Evolutionary conservation across 2,888 invertebrate species (phyloP), one percentile per base, ranked within the genome.

Genomic region (Coecobrya sp.): DNA sequence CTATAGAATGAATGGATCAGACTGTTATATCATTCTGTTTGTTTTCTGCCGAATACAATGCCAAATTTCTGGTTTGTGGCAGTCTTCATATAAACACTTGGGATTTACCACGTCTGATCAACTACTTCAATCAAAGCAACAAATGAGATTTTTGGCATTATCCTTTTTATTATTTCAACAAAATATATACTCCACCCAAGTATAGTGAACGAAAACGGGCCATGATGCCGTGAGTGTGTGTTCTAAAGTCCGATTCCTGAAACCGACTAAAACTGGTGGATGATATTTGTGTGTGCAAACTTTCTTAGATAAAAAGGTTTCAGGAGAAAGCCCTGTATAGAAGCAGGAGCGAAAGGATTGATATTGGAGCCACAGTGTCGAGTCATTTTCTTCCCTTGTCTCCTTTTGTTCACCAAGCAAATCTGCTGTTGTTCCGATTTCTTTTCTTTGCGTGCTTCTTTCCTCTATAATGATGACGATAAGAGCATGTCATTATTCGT

Each of bases 341-440:
- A 49, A 49, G 10, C 49, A 49, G 49, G 1, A 36, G 36, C 36
- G 36, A 36, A n/a, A 73, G 36, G 36, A 42, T 42, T 19, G 79
- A 49, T 13, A 10, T n/a, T 30, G 84, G 84, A 85, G 65, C 84
- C 84, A 65, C 45, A 85, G 65, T 85, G 62, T 85, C 65, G 65
- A 65, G 25, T 22, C 82, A 25, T 82, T 82, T 62, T 22, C 27
- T 62, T 3, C 27, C n/a, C n/a, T 30, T 36, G 62, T 59, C 36
- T 45, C 30, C 36, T 25, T 76, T 22, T 45, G 5, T 62, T 62
- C 27, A 36, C 59, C 59, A 7, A 82, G 16, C 10, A 59, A 36
- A 45, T 82, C n/a, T 30, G 4, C 16, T 27, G 52, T 52, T 55
- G 16, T 1, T 81, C 36, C 30, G 27, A 3, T 59, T 79, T 42